Conservation (phyloP, 2,797 vertebrate genomes). For the Hypotaenidia okinawae region DNA sequence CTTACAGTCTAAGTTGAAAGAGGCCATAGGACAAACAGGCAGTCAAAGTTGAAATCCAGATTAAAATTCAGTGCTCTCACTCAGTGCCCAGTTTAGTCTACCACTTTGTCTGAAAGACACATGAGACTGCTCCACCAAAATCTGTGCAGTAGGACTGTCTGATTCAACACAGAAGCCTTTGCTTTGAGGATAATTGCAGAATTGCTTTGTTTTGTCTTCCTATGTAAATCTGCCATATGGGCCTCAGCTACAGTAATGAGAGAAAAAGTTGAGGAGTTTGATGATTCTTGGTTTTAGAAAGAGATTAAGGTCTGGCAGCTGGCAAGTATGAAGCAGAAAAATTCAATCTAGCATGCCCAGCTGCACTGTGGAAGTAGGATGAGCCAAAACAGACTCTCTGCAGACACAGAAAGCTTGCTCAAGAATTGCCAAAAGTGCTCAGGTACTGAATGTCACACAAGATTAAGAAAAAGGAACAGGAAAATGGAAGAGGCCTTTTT, state of each 20-base stretch:
- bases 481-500: conserved; percentile 24
- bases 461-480: conserved; percentile 3
- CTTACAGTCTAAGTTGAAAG: background rate
- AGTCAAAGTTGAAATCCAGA: background rate
- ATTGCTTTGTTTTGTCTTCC: conserved; percentile 61
- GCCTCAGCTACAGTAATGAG: conserved; percentile 40
- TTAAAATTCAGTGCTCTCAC: background rate
- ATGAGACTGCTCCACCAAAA: background rate
- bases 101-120: background rate
- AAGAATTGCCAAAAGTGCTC: conserved; percentile 29
- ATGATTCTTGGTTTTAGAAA: conserved; percentile 65
- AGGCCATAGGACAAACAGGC: background rate
- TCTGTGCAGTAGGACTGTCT: conserved; percentile 14
- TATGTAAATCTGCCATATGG: conserved; percentile 72
- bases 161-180: conserved; percentile 41
- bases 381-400: conserved; percentile 45
- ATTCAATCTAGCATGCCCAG: conserved; percentile 60
- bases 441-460: conserved; percentile 44
- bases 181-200: conserved; percentile 57
- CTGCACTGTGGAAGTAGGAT: conserved; percentile 49
- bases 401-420: conserved; percentile 9
- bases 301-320: conserved; percentile 67
- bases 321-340: conserved; percentile 49
- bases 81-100: conserved; percentile 6
- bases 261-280: conserved; percentile 56